Evolutionary conservation across 2,113 vertebrate genomes (phyloP).

Genomic region (Herpetotheres cachinnans): DNA sequence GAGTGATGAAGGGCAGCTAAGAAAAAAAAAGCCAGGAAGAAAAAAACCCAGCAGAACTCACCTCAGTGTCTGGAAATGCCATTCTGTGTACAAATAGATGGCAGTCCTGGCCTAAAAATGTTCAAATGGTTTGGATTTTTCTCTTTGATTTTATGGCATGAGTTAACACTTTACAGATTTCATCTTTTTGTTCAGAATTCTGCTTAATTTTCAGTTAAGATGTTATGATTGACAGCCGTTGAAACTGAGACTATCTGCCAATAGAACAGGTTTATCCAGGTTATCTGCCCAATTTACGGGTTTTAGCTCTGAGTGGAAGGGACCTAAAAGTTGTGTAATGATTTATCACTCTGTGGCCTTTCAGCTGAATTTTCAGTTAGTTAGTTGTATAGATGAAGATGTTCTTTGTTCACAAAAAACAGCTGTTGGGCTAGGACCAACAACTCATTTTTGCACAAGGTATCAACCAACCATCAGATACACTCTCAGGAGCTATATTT

Average conservation of each 20-base stretch:
- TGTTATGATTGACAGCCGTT: neutral
- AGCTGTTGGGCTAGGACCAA: neutral
- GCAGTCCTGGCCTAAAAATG: neutral
- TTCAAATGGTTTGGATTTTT: neutral
- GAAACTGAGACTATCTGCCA: neutral
- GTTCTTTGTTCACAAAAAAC: neutral
- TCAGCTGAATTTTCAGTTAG: neutral
- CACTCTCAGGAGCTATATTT: neutral
- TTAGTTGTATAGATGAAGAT: neutral
- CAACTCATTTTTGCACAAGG: neutral
- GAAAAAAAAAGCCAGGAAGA: neutral
- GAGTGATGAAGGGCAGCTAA: neutral
- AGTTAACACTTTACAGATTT: neutral
- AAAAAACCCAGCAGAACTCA: accelerated
- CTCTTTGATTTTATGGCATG: neutral
- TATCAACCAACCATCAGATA: neutral
- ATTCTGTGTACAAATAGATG: neutral
- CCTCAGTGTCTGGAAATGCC: neutral
- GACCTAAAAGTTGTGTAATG: neutral
- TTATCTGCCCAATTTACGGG: neutral
- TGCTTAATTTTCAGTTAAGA: neutral
- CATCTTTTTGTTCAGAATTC: neutral
- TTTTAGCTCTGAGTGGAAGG: neutral
- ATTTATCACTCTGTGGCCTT: neutral
- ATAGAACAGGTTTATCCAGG: neutral